A percentile compares a stretch with the other conserved stretches of the same genome.
Evolutionary conservation across 2,113 vertebrate species (phyloP).

Genomic region (Chrysochloris asiatica): DNA sequence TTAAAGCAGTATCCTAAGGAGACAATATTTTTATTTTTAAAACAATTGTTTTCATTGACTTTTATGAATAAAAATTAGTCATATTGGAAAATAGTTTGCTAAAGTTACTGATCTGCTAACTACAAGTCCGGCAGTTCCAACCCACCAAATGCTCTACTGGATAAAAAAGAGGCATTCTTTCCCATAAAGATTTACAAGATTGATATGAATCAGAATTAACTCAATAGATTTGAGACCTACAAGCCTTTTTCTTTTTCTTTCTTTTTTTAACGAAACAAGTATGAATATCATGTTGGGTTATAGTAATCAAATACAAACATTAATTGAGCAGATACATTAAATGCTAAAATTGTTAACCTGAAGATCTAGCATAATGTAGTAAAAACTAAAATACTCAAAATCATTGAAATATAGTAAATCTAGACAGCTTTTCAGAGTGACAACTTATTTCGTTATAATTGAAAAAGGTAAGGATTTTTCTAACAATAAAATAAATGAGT

Average conservation of each 20-base stretch:
- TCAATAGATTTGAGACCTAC: no score
- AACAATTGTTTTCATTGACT: not conserved
- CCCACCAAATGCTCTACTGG: no score
- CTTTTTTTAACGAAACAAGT: not conserved
- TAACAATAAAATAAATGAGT: not conserved
- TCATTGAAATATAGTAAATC: not conserved
- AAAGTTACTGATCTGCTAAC: not conserved
- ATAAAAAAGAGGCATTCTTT: no score
- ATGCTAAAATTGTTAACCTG: not conserved
- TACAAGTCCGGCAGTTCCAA: no score
- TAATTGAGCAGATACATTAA: not conserved
- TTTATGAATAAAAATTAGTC: not conserved
- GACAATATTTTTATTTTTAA: not conserved
- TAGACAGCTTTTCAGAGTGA: not conserved
- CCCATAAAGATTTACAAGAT: no score
- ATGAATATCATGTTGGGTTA: not conserved
- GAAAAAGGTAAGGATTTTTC: not conserved
- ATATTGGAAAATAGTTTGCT: not conserved
- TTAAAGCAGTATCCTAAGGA: not conserved
- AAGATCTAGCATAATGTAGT: not conserved
- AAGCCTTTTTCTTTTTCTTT: no score
- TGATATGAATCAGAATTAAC: no score
- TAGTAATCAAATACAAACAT: not conserved
- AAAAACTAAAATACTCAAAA: not conserved
- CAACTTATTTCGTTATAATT: not conserved